A percentile compares a stretch with the other conserved stretches of the same genome.
These are phyloP conservation scores for Aplysia californica DNA, from an alignment of 1,140 invertebrate genomes.

Conservation along the genomic window DNA sequence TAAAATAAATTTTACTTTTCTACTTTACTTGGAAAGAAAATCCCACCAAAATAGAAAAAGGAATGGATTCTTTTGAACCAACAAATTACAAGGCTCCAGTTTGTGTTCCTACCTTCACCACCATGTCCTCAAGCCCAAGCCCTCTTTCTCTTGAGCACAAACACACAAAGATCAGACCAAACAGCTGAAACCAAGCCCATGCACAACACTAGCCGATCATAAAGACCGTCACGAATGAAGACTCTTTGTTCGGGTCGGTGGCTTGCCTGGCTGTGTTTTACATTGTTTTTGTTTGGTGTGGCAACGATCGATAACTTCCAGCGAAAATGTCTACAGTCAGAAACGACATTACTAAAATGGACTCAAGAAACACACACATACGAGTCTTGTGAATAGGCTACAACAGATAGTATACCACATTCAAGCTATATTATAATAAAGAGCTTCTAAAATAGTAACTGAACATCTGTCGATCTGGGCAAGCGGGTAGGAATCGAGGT, in stretches of 20 bases:
- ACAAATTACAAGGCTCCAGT: not conserved
- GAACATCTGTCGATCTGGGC: not conserved
- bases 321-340: too few relatives aligned
- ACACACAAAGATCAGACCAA: not conserved
- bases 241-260: slow-evolving; percentile 23
- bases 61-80: not conserved
- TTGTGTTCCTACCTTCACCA: too few relatives aligned
- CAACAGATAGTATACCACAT: not conserved
- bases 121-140: too few relatives aligned
- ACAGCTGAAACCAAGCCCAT: not conserved
- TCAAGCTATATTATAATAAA: not conserved
- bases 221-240: not conserved
- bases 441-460: not conserved
- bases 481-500: not conserved
- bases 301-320: slow-evolving; percentile 25
- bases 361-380: not conserved
- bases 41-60: not conserved
- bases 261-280: not conserved
- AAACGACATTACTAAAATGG: not conserved
- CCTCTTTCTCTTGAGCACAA: not conserved
- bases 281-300: slow-evolving; percentile 9
- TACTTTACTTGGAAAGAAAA: too few relatives aligned
- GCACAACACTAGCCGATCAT: not conserved
- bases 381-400: too few relatives aligned
- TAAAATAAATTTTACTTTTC: too few relatives aligned